Percentiles rank a stretch among this genome's conserved stretches.
Evolutionary conservation across 2,797 vertebrate species (phyloP).

Genomic region (Picus viridis): DNA sequence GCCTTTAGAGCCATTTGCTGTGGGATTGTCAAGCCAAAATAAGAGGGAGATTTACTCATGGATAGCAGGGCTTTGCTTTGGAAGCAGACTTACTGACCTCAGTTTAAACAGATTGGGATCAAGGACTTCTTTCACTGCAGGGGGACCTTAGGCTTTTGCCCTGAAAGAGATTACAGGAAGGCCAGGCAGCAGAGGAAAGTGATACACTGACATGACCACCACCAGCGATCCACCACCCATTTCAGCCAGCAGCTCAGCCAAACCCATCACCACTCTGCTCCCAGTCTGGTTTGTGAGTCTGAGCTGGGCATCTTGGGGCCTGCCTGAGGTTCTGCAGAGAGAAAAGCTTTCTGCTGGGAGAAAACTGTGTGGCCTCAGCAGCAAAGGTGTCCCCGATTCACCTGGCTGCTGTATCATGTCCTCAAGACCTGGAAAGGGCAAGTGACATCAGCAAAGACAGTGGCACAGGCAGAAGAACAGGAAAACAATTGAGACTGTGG

Average conservation of each 20-base stretch:
- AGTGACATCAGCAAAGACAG: neutral
- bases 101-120: neutral
- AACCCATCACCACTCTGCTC: accelerated
- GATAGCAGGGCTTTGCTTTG: neutral
- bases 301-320: neutral
- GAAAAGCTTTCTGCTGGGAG: neutral
- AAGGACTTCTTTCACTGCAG: neutral
- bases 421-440: neutral
- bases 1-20: neutral
- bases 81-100: neutral
- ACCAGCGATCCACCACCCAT: accelerated
- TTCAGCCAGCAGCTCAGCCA: neutral
- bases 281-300: accelerated
- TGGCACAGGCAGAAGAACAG: neutral
- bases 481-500: neutral
- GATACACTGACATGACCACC: accelerated
- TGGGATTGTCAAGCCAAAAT: neutral
- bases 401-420: neutral
- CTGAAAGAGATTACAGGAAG: neutral
- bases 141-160: neutral
- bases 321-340: neutral
- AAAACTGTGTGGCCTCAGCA: neutral
- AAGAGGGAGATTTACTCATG: neutral
- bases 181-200: neutral
- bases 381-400: neutral